Percentiles rank a stretch among this genome's conserved stretches.
phyloP scores from a whole-genome alignment of 1,140 invertebrate genomes.

The Bemisia tabaci region DNA sequence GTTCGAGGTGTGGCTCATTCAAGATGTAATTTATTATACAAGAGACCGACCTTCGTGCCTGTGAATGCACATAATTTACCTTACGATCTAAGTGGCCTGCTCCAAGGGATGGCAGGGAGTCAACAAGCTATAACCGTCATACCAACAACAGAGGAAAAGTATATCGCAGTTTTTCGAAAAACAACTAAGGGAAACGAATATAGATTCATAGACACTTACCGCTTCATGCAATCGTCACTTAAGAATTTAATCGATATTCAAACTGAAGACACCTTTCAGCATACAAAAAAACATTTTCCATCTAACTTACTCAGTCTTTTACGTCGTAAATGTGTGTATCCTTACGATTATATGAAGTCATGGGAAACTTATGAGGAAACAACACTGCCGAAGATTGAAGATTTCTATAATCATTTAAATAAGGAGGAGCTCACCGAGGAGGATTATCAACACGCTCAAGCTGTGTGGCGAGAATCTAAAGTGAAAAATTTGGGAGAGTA shows the following conservation, averaged over 20 bases:
- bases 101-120: too few species aligned
- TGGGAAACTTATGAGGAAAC: slow-evolving; percentile 25
- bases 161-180: too few species aligned
- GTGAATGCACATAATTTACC: background rate
- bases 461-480: slow-evolving; percentile 30
- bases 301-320: too few species aligned
- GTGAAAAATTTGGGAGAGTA: slow-evolving; percentile 30
- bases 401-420: slow-evolving; percentile 30
- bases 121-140: too few species aligned
- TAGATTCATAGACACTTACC: too few species aligned
- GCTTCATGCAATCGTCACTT: too few species aligned
- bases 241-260: too few species aligned
- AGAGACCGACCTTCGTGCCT: background rate
- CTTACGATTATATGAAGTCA: slow-evolving; percentile 23
- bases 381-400: slow-evolving; percentile 23
- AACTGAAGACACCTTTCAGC: too few species aligned
- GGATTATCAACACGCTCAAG: slow-evolving; percentile 30
- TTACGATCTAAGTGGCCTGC: too few species aligned
- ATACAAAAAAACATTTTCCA: too few species aligned
- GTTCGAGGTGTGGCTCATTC: background rate
- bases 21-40: background rate
- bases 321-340: slow-evolving; percentile 24
- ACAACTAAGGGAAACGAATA: too few species aligned
- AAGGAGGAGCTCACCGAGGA: slow-evolving; percentile 21
- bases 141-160: too few species aligned